Percentiles rank a stretch among this genome's conserved stretches.
phyloP scores from a whole-genome alignment of 2,797 vertebrate species.

The Nothura maculosa region DNA sequence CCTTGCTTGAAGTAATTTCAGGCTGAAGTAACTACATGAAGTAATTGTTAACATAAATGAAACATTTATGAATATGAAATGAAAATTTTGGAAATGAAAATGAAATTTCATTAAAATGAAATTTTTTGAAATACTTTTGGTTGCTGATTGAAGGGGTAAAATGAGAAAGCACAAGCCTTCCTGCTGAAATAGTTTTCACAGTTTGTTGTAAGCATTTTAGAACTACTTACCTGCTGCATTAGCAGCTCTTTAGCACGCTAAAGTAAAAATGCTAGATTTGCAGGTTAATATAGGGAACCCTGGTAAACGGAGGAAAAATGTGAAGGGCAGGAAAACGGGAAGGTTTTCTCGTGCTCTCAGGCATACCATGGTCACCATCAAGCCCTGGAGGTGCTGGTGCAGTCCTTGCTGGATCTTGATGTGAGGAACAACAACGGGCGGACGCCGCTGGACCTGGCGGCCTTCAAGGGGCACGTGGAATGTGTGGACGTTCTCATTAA shows the following conservation, averaged over 20 bases:
- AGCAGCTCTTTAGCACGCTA: neutral
- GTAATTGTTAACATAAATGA: neutral
- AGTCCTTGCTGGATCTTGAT: slow-evolving; percentile 96
- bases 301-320: neutral
- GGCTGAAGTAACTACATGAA: neutral
- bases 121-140: neutral
- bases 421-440: slow-evolving; percentile 94
- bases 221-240: neutral
- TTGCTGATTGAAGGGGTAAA: neutral
- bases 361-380: slow-evolving; percentile 98
- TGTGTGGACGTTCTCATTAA: slow-evolving; percentile 98
- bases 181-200: neutral
- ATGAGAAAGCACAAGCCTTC: neutral
- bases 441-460: slow-evolving; percentile 95
- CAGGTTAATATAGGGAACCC: neutral
- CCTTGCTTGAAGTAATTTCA: neutral
- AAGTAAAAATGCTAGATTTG: neutral
- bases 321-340: neutral
- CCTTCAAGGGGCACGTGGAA: slow-evolving; percentile 96
- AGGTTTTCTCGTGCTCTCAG: slow-evolving; percentile 76
- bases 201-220: neutral
- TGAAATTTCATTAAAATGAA: neutral
- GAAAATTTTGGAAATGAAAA: neutral
- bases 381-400: slow-evolving; percentile 96
- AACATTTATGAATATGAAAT: neutral